Percentiles rank a stretch among this genome's conserved stretches.
Conservation (phyloP, 2,888 invertebrate species). For the Keiferia lycopersicella region DNA sequence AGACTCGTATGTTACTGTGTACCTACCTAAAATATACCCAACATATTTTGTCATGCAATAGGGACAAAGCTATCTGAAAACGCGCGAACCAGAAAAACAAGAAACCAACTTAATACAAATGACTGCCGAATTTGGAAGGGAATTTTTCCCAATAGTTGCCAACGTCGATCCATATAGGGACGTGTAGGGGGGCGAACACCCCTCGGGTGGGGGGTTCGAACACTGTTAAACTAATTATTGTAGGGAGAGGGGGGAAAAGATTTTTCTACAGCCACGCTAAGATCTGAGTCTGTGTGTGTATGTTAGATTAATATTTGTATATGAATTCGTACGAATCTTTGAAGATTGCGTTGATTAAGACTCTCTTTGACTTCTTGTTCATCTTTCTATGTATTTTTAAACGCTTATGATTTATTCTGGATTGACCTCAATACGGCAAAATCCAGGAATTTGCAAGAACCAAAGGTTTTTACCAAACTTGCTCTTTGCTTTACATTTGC, state of each 20-base stretch:
- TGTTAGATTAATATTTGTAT: slow-evolving; percentile 28
- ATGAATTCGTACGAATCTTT: slow-evolving; percentile 23
- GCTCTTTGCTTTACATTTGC: no score
- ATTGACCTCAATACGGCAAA: no score
- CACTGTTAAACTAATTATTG: slow-evolving; percentile 63
- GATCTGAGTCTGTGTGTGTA: slow-evolving; percentile 30
- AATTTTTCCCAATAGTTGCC: slow-evolving; percentile 56
- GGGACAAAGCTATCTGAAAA: background rate
- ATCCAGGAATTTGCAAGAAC: no score
- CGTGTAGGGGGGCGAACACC: slow-evolving; percentile 22
- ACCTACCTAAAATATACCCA: background rate
- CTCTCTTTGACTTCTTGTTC: background rate
- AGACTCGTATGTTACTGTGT: background rate
- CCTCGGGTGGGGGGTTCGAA: slow-evolving; percentile 48
- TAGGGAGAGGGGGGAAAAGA: slow-evolving; percentile 44
- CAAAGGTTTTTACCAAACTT: no score
- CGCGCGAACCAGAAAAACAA: slow-evolving; percentile 14
- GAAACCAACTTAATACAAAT: slow-evolving; percentile 45
- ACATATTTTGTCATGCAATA: slow-evolving; percentile 1
- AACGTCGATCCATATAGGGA: slow-evolving; percentile 19
- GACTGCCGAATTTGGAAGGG: slow-evolving; percentile 52
- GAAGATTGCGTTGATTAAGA: slow-evolving; percentile 17
- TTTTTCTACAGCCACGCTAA: slow-evolving; percentile 47
- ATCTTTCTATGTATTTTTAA: background rate
- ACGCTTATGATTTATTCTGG: no score